Conservation (phyloP, 1,140 invertebrate genomes). For the Cheumatopsyche charites region DNA sequence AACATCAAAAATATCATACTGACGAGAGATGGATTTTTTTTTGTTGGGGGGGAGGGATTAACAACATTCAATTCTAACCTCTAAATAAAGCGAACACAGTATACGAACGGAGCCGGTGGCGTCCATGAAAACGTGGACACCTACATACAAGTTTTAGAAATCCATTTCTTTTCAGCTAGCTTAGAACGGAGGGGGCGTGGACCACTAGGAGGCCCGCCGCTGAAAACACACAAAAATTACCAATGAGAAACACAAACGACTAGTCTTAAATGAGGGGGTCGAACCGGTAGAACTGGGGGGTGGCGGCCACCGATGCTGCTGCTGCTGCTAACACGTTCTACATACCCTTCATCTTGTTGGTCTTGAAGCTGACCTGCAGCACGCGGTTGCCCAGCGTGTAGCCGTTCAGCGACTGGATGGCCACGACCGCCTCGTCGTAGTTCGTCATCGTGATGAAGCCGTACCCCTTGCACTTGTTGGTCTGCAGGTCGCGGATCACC, state of each 20-base stretch:
- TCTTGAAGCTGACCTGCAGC: conserved; percentile 98
- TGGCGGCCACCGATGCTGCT: conserved; percentile 56
- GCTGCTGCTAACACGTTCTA: conserved; percentile 61
- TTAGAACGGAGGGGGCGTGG: conserved; percentile 45
- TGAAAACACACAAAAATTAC: conserved; percentile 36
- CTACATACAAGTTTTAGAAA: neutral
- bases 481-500: conserved; percentile 95
- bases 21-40: conserved; percentile 40
- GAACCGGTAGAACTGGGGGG: conserved; percentile 56
- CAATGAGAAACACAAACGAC: conserved; percentile 20
- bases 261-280: conserved; percentile 33
- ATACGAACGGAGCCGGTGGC: conserved; percentile 32
- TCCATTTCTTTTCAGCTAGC: conserved; percentile 32
- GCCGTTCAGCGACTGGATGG: conserved; percentile 97
- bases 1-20: conserved; percentile 39
- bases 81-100: conserved; percentile 48
- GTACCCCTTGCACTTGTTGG: conserved; percentile 99
- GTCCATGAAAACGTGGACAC: too few species aligned
- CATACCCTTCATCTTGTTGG: conserved; percentile 90
- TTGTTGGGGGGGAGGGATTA: conserved; percentile 26
- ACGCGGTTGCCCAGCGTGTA: conserved; percentile 97
- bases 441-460: conserved; percentile 99
- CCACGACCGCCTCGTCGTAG: conserved; percentile 97
- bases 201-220: conserved; percentile 29
- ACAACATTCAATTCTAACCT: conserved; percentile 48